Conservation (phyloP, 2,888 invertebrate species). For the Ophion ellenae region DNA sequence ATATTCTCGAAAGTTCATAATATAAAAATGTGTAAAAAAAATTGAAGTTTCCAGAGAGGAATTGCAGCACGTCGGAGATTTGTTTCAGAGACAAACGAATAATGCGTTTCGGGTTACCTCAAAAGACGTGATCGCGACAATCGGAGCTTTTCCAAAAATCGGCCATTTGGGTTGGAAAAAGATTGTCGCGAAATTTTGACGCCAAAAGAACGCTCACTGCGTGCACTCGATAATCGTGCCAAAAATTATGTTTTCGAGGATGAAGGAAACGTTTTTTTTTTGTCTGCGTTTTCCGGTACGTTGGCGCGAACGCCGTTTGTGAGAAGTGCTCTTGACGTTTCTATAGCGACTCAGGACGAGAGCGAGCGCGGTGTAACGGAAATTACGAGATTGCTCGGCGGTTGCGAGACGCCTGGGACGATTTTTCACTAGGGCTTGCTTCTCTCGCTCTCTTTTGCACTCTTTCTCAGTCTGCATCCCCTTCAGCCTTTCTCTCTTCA, state of each 20-base stretch:
- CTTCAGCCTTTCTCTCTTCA: background rate
- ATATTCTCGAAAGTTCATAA: no score
- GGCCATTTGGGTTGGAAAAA: background rate
- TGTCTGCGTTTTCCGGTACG: constrained; percentile 8
- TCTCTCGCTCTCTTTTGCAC: background rate
- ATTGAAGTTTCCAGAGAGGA: no score
- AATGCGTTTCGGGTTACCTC: background rate
- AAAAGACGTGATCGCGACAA: background rate
- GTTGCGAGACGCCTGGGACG: constrained; percentile 62
- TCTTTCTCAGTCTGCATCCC: background rate
- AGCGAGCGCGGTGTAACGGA: constrained; percentile 65
- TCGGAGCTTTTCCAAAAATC: constrained; percentile 2
- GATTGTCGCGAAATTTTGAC: background rate
- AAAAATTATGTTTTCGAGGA: constrained; percentile 31
- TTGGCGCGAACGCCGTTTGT: constrained; percentile 41
- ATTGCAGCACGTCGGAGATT: no score
- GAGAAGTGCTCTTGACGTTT: constrained; percentile 40
- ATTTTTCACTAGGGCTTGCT: constrained; percentile 55
- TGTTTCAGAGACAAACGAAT: no score
- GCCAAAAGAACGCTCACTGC: constrained; percentile 15
- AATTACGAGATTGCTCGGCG: constrained; percentile 71
- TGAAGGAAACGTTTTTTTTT: constrained; percentile 51
- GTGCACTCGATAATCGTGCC: background rate
- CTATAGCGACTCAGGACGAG: constrained; percentile 18
- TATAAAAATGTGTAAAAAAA: no score